Evolutionary conservation across 2,888 invertebrate species (phyloP).

Genomic region (Gymnoscelis rufifasciata): DNA sequence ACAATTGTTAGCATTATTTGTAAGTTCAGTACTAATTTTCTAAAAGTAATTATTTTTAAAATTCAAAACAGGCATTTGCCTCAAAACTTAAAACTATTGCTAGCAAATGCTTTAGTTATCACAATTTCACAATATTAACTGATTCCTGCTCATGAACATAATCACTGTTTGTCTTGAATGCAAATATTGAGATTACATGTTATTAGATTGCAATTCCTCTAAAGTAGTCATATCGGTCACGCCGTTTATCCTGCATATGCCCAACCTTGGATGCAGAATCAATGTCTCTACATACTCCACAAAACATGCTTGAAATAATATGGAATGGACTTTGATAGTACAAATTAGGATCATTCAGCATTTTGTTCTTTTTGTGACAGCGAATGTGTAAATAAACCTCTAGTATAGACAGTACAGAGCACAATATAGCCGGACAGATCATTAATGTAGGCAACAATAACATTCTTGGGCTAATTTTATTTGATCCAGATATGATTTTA

Average conservation of each 20-base stretch:
- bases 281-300: slow-evolving; percentile 82
- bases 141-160: too few relatives aligned
- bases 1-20: too few relatives aligned
- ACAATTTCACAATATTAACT: too few relatives aligned
- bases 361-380: slow-evolving; percentile 83
- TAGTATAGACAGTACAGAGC: slow-evolving; percentile 69
- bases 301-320: slow-evolving; percentile 82
- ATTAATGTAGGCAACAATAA: slow-evolving; percentile 81
- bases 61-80: too few relatives aligned
- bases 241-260: slow-evolving; percentile 82
- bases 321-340: slow-evolving; percentile 86
- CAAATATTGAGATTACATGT: neutral
- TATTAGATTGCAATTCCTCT: slow-evolving; percentile 48
- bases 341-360: slow-evolving; percentile 73
- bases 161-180: too few relatives aligned
- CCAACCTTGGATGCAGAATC: slow-evolving; percentile 81
- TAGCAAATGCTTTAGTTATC: too few relatives aligned
- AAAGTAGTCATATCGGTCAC: slow-evolving; percentile 61
- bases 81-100: too few relatives aligned
- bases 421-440: slow-evolving; percentile 76
- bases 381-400: slow-evolving; percentile 83
- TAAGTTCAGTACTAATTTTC: too few relatives aligned
- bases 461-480: slow-evolving; percentile 66
- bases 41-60: too few relatives aligned
- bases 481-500: slow-evolving; percentile 59